Evolutionary conservation across 2,113 vertebrate genomes (phyloP).

Genomic region (Larimichthys polyactis): DNA sequence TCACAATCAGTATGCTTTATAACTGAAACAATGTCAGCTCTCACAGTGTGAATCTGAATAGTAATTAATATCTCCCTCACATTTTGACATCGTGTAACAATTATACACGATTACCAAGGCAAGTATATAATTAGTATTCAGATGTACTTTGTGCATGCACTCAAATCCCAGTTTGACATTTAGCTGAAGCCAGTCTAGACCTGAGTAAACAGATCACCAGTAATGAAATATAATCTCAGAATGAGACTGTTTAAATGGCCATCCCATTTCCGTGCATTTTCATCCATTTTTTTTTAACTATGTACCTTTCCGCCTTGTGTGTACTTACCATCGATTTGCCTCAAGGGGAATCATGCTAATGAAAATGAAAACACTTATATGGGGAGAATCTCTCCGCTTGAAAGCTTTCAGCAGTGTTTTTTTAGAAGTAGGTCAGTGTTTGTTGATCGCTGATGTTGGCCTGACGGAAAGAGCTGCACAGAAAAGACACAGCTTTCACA

Average conservation of each 20-base stretch:
- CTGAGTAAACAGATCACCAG: constrained; percentile 9
- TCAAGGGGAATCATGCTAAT: constrained; percentile 20
- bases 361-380: constrained; percentile 20
- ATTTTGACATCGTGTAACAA: constrained; percentile 12
- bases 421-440: constrained; percentile 63
- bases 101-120: constrained; percentile 7
- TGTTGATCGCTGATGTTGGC: constrained; percentile 45
- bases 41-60: constrained; percentile 30
- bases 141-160: constrained; percentile 7
- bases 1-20: constrained; percentile 39
- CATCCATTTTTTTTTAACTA: background rate
- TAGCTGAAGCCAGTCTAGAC: constrained; percentile 13
- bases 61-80: constrained; percentile 15
- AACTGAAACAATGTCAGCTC: constrained; percentile 27
- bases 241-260: constrained; percentile 6
- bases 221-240: constrained; percentile 14
- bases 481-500: constrained; percentile 29
- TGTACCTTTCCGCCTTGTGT: background rate
- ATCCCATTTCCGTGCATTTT: background rate
- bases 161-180: constrained; percentile 32
- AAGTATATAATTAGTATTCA: constrained; percentile 38
- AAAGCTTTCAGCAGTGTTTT: constrained; percentile 19
- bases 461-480: constrained; percentile 23
- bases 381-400: constrained; percentile 8
- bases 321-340: constrained; percentile 5